Percentiles rank a stretch among this genome's conserved stretches.
Conservation (phyloP, 2,797 vertebrate genomes). For the Gadopsis bispinosus region DNA sequence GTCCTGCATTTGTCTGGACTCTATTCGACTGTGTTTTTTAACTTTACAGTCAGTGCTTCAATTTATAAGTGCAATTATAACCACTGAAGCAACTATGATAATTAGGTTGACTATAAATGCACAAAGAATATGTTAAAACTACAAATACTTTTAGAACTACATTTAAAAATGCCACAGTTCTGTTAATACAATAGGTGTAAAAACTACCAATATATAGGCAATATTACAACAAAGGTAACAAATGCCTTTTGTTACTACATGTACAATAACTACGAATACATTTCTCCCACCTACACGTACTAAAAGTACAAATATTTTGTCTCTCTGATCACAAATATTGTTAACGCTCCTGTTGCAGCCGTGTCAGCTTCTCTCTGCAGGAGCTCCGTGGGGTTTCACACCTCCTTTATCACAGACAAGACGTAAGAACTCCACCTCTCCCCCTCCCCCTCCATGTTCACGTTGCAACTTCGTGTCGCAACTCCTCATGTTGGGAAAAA, state of each 20-base stretch:
- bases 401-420: constrained; percentile 41
- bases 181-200: not conserved
- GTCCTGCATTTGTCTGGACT: constrained; percentile 54
- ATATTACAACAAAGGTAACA: not conserved
- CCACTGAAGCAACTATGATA: not conserved
- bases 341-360: constrained; percentile 12
- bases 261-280: not conserved
- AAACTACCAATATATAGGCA: not conserved
- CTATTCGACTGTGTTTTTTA: not conserved
- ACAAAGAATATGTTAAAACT: not conserved
- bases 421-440: constrained; percentile 53
- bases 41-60: not conserved
- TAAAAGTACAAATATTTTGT: not conserved
- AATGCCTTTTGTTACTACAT: not conserved
- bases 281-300: not conserved
- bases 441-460: not conserved
- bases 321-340: constrained; percentile 10
- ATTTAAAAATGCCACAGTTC: not conserved
- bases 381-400: not conserved
- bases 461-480: constrained; percentile 7
- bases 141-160: not conserved
- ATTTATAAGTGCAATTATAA: not conserved
- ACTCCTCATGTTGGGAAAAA: not conserved
- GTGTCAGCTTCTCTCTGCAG: constrained; percentile 2
- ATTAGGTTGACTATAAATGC: not conserved